Base-by-base conservation (phyloP, 2,888 invertebrate species). In the Podotricha telesiphe region DNA sequence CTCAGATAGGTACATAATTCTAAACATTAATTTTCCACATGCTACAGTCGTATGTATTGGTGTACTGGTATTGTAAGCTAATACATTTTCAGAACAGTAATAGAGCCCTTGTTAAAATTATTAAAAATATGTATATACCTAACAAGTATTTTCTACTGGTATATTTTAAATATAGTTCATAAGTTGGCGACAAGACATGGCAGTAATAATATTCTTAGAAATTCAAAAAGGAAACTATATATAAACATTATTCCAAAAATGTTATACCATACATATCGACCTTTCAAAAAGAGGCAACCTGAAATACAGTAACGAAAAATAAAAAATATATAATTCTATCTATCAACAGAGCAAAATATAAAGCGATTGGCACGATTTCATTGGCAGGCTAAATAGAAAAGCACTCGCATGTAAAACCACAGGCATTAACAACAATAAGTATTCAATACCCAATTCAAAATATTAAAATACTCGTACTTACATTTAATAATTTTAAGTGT, bases 361-460 rank as follows among this genome's bases (percentile, higher is more conserved):
- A 53, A 37, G 55, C 55, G 34, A 55, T 34, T 17, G 34, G 34
- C 55, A 55, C 55, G 58, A 59, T 20, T 59, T 59, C 42, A 42
- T 59, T 59, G 58, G 20, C 58, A 20, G 42, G 8, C 20, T 20
- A 42, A 42, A 59, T 42, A 59, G 34, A 55, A 55, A 37, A 37
- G 34, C 55, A 37, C 34, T 55, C 55, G 55, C 17, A 55, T 55
- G 34, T 34, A 55, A 55, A 55, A 55, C 55, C 55, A 34, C 55
- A 37, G 3, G 11, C 11, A 34, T 17, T 11, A 34, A 55, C 55
- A 48, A 48, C 17, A 62, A 62, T 50, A 62, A 62, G 7, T 34
- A 10, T 55, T 17, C 10, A 34, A 55, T 55, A 55, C n/a, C n/a
- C n/a, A n/a, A n/a, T n/a, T 17, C 1, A n/a, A 28, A 17, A 55